These are phyloP conservation scores for Carduelis carduelis DNA, from an alignment of 2,797 vertebrate genomes.

Conservation along the genomic window DNA sequence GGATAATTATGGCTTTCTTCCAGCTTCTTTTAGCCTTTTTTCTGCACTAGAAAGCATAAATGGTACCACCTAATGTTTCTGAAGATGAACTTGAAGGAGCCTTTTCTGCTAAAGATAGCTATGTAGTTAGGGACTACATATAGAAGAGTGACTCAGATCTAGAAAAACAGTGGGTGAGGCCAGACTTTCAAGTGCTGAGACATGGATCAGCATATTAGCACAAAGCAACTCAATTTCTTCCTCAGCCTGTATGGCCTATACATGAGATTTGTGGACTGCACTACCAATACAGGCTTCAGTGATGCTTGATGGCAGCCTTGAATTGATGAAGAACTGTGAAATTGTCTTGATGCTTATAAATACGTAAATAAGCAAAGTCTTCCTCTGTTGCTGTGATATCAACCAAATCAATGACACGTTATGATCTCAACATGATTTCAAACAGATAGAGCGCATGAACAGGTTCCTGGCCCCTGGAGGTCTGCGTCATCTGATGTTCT, in stretches of 20 bases:
- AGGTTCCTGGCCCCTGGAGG: constrained; percentile 85
- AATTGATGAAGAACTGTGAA: not conserved
- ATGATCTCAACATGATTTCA: not conserved
- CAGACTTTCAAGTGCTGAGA: not conserved
- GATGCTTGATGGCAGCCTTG: not conserved
- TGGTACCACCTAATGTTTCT: not conserved
- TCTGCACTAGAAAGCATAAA: not conserved
- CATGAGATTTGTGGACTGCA: not conserved
- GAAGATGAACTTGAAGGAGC: not conserved
- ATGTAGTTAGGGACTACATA: not conserved
- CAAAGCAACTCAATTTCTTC: not conserved
- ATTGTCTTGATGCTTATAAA: not conserved
- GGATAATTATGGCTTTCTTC: not conserved
- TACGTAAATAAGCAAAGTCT: not conserved
- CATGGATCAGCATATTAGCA: not conserved
- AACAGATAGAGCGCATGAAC: constrained; percentile 88
- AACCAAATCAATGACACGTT: not conserved
- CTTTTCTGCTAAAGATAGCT: not conserved
- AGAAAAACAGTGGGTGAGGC: not conserved
- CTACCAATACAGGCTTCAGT: not conserved
- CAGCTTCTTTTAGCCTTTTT: not conserved
- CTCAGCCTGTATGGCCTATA: not conserved
- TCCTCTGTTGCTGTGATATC: not conserved
- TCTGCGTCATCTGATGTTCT: constrained; percentile 88
- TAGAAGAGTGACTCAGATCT: not conserved